These are phyloP conservation scores for Steinernema scapterisci DNA, from an alignment of 2,888 invertebrate genomes.

Conservation along the genomic window DNA sequence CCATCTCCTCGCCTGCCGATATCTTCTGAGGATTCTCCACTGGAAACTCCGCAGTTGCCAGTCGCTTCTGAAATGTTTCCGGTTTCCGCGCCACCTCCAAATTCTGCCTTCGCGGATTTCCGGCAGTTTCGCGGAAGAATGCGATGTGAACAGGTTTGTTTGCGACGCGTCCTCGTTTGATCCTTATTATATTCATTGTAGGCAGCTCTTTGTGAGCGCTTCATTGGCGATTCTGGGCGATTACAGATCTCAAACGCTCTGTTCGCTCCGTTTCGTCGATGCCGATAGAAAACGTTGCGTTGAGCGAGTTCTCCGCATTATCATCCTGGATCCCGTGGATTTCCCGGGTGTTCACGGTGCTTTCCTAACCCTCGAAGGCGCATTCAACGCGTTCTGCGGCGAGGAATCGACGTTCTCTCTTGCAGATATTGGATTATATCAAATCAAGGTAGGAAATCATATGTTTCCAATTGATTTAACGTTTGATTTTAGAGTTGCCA, in stretches of 20 bases:
- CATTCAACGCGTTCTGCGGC: slow-evolving; percentile 4
- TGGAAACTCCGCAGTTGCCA: neutral
- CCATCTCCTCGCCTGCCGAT: neutral
- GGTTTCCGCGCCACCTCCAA: neutral
- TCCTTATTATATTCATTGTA: neutral
- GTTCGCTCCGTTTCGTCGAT: neutral
- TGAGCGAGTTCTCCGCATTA: neutral
- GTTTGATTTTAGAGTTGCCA: neutral
- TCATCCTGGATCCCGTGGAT: neutral
- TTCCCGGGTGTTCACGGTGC: neutral
- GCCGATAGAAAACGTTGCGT: neutral
- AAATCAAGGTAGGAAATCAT: neutral
- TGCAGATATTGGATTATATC: neutral
- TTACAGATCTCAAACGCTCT: neutral
- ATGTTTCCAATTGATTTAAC: neutral
- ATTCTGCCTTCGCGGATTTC: neutral
- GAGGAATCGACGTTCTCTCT: neutral
- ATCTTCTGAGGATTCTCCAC: neutral
- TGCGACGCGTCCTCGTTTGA: too few relatives aligned
- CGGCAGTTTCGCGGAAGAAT: neutral
- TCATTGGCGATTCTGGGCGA: neutral
- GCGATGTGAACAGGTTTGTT: slow-evolving; percentile 6
- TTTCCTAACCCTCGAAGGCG: neutral
- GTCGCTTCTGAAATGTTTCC: neutral
- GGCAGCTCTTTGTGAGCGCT: neutral